Conservation (phyloP, 2,888 invertebrate genomes). For the Drosophila mayaguana region DNA sequence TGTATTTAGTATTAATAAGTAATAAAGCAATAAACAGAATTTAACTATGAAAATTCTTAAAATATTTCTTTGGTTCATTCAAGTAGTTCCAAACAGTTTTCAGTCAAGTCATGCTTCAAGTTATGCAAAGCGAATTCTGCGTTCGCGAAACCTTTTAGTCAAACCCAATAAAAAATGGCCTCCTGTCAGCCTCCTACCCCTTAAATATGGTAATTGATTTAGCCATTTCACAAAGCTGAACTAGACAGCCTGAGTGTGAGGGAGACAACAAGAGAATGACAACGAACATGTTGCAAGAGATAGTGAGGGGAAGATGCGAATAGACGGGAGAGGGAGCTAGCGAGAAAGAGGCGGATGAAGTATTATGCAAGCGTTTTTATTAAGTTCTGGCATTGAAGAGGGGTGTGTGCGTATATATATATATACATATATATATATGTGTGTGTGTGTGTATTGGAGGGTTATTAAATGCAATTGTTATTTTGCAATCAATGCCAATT, state of each 20-base stretch:
- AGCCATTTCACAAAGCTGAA: not conserved
- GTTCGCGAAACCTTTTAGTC: not conserved
- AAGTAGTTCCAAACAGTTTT: slow-evolving; percentile 4
- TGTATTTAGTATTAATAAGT: too few relatives aligned
- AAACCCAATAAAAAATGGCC: slow-evolving; percentile 9
- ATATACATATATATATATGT: slow-evolving; percentile 1
- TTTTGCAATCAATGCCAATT: slow-evolving; percentile 73
- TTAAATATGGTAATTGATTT: slow-evolving; percentile 5
- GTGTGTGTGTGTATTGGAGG: slow-evolving; percentile 15
- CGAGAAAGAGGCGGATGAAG: not conserved
- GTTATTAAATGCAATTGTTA: slow-evolving; percentile 69
- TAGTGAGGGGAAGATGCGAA: too few relatives aligned
- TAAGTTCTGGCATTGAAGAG: slow-evolving; percentile 1
- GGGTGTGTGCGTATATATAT: not conserved
- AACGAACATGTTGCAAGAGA: not conserved
- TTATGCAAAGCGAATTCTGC: slow-evolving; percentile 2
- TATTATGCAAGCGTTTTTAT: slow-evolving; percentile 37
- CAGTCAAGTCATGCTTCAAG: not conserved
- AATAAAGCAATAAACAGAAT: not conserved
- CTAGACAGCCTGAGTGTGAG: not conserved
- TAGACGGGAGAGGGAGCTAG: not conserved
- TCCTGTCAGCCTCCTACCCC: not conserved
- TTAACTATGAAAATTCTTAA: not conserved
- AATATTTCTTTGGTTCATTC: not conserved
- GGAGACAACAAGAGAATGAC: not conserved